Conservation (phyloP, 2,888 invertebrate species). For the Limnephilus rhombicus region DNA sequence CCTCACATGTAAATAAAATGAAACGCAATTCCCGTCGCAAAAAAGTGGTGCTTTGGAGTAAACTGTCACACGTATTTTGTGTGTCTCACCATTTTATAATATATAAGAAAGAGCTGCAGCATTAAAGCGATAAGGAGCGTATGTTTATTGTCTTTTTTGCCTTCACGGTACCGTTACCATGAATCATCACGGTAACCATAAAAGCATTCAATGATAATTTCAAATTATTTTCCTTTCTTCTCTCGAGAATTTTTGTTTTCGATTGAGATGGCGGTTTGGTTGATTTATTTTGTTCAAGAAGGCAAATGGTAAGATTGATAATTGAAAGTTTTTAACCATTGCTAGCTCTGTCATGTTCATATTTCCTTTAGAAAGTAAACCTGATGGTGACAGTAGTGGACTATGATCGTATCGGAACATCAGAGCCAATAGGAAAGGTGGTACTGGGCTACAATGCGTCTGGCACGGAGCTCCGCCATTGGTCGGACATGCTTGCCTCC, state of each 20-base stretch:
- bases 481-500: slow-evolving; percentile 99
- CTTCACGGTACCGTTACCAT: no score
- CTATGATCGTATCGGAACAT: slow-evolving; percentile 99
- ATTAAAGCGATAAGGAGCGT: no score
- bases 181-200: no score
- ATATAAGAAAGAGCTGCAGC: no score
- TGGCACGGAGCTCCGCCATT: slow-evolving; percentile 98
- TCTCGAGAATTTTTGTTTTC: not conserved
- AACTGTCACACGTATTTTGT: no score
- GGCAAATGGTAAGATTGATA: not conserved
- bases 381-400: slow-evolving; percentile 99
- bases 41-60: no score
- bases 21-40: no score
- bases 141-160: no score
- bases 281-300: not conserved
- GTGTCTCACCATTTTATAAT: no score
- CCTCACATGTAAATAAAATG: no score
- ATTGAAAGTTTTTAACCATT: not conserved
- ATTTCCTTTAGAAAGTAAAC: slow-evolving; percentile 93
- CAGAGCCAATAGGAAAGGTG: slow-evolving; percentile 99
- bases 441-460: slow-evolving; percentile 98
- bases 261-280: not conserved
- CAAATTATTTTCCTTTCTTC: not conserved
- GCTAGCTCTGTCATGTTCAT: not conserved
- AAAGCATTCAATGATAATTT: not conserved